Evolutionary conservation across 2,888 invertebrate species (phyloP), one percentile per base, ranked within the genome.

Genomic region (Horisme vitalbata): DNA sequence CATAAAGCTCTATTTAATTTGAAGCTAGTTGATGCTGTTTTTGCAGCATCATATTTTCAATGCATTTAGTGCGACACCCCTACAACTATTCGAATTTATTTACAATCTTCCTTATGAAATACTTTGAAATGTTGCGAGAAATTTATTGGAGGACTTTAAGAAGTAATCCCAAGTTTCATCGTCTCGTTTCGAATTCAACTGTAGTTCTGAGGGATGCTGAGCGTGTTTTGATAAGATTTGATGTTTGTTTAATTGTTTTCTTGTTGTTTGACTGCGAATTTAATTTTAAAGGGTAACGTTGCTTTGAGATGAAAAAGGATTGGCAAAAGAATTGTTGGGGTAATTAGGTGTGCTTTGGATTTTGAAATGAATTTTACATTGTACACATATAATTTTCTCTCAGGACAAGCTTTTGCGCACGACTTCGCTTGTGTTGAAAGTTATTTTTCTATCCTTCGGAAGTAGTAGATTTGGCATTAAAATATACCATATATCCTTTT

Each of bases 101-200:
- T 79, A 75, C 70, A 75, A 80, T 79, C 80, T 81, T 80, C 79
- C 73, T 71, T 77, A 76, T 71, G 76, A 79, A 85, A 83, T 78
- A 75, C 79, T 80, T 75, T 64, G 72, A 69, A 68, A 60, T 66
- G 68, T 72, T 61, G 64, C 46, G 55, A 63, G 62, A 65, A 81
- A 84, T 82, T 80, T 80, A 81, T 82, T 65, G 72, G 52, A 48
- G 61, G 74, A 79, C 71, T 81, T 79, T 57, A 46, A 48, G 45
- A 74, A 80, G 76, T 72, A 73, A 81, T 77, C 72, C 63, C 26
- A 68, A 78, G 73, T 79, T 76, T 65, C 60, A 60, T 52, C 49
- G 44, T 54, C 57, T 56, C 55, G 51, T 51, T 55, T 55, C 47
- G 56, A 60, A 62, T 61, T 57, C 55, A 60, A 62, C 51, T 62